Evolutionary conservation across 2,797 vertebrate species (phyloP).

Genomic region (Petrocephalus sullivani): DNA sequence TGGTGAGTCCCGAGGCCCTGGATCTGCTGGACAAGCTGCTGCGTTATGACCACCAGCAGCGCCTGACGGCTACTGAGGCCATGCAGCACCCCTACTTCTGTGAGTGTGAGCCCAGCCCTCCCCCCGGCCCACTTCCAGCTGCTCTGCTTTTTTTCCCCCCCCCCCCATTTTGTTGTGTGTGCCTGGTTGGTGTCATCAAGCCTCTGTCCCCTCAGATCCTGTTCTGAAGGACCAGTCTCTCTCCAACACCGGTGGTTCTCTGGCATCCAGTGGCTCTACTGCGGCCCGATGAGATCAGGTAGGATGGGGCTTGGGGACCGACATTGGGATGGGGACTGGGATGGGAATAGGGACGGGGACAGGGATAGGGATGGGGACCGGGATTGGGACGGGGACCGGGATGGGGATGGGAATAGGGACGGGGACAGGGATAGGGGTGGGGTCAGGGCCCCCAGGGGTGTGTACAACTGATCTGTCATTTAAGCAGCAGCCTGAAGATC

Average conservation of each 20-base stretch:
- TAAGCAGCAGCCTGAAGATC: no score
- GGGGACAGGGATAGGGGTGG: no score
- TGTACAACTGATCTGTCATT: not conserved
- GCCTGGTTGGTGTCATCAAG: not conserved
- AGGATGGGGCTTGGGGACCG: not conserved
- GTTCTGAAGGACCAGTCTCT: constrained; percentile 71
- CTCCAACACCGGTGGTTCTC: constrained; percentile 63
- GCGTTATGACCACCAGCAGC: constrained; percentile 76
- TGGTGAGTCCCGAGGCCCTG: constrained; percentile 71
- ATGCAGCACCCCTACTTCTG: constrained; percentile 77
- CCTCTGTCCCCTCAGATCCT: constrained; percentile 53
- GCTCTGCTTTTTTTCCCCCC: not conserved
- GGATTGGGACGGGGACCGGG: no score
- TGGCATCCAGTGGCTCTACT: constrained; percentile 70
- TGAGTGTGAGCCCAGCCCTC: not conserved
- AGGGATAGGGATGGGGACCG: no score
- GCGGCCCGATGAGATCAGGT: constrained; percentile 73
- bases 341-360: not conserved
- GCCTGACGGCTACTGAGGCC: constrained; percentile 72
- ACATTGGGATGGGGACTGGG: not conserved
- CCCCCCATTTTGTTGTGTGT: not conserved
- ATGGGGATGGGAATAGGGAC: no score
- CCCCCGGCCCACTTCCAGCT: not conserved
- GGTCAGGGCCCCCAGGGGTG: not conserved
- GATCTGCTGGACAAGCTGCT: constrained; percentile 76